These are phyloP conservation scores for Rhizomys pruinosus DNA, from an alignment of 2,113 vertebrate genomes.

Conservation along the genomic window DNA sequence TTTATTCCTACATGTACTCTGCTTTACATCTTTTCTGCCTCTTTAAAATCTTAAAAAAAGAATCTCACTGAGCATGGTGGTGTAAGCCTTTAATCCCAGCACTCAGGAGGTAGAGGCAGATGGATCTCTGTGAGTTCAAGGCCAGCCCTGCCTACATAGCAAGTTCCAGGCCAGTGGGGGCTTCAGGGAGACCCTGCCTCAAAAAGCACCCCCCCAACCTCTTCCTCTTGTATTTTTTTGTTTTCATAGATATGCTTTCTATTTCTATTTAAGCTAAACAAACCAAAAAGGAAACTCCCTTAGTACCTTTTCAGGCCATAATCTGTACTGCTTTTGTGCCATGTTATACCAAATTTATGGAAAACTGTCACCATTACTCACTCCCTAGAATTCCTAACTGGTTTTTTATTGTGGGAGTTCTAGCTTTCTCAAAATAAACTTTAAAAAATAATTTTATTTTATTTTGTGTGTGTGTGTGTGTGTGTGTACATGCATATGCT, in stretches of 20 bases:
- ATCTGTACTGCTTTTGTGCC: background rate
- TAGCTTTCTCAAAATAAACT: conserved; percentile 17
- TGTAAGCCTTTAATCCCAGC: too few relatives aligned
- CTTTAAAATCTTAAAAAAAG: conserved; percentile 7
- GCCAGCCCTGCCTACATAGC: too few relatives aligned
- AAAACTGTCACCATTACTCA: conserved; percentile 24
- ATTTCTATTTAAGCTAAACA: conserved; percentile 6
- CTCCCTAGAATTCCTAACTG: conserved; percentile 12
- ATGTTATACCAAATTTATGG: conserved; percentile 21
- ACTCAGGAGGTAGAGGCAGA: too few relatives aligned
- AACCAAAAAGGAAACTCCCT: background rate
- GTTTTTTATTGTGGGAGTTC: background rate
- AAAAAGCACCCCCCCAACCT: too few relatives aligned
- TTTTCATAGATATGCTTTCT: background rate
- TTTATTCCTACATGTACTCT: background rate
- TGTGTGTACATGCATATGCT: background rate
- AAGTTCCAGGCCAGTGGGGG: too few relatives aligned
- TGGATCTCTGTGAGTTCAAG: too few relatives aligned
- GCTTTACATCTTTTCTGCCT: background rate
- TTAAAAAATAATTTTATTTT: conserved; percentile 13
- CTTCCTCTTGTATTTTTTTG: conserved; percentile 40
- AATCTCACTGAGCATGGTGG: too few relatives aligned
- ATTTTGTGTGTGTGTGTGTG: background rate
- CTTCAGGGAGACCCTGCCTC: too few relatives aligned
- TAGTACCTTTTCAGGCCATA: background rate